Base-by-base conservation (phyloP, 2,797 vertebrate genomes). In the Phrynocephalus forsythii region DNA sequence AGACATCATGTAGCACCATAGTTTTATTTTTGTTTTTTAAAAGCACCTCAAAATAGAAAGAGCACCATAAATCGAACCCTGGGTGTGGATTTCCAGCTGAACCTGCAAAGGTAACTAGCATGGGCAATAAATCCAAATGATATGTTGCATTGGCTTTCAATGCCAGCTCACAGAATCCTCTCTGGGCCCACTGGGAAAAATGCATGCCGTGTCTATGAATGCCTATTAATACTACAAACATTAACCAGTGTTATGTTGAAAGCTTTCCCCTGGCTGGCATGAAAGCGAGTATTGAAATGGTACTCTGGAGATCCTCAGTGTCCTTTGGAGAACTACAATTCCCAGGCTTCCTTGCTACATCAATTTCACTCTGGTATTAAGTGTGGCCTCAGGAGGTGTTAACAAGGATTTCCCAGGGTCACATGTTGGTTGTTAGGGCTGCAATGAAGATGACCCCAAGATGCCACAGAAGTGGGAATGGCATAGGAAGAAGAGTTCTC, bases 1-100 rank as follows among this genome's bases (percentile, higher is more conserved):
- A 91, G 90, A 78, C 79, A 0, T 79, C 33, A 87, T 78, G 20
- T 91, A 95, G 94, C 94, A 95, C 95, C 94, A 91, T 52, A 87
- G 68, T 77, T 85, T 60, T 72, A 85, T 75, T 48, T 63, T 72
- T 60, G n/a, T 5, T 30, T 71, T 72, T 66, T 6, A 91, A 85
- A 85, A 95, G 90, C 94, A 92, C 89, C 90, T 92, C 79, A 33
- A 28, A 79, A 86, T 90, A 90, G 84, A 91, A 87, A 78, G 20
- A 0, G 85, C 90, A 89, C 50, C 94, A 91, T 67, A 60, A 78
- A 83, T 69, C 0, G 20, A 5, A 67, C 33, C 82, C 76, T 44
- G 89, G 68, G 28, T 79, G 13, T 89, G 20, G 1, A 56, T 88
- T 79, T 89, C 83, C 72, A 91, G 68, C 26, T 89, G 18, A 63